Base-by-base conservation (phyloP, 1,140 invertebrate genomes). In the Papilio polytes region DNA sequence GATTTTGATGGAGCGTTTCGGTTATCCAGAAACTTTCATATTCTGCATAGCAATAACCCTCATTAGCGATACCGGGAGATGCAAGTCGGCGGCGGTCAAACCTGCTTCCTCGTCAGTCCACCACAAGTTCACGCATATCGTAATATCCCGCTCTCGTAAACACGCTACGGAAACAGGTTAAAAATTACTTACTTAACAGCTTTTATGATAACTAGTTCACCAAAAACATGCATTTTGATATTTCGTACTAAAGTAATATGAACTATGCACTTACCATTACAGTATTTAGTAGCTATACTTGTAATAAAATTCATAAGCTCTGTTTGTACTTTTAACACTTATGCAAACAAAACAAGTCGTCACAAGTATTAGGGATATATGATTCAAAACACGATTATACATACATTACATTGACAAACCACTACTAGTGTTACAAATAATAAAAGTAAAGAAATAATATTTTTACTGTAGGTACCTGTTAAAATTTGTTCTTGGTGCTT, bases 31-130 rank as follows among this genome's bases (percentile, higher is more conserved):
- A 78, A 78, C 48, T 78, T 56, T 78, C 76, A 59, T 78, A 59
- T 78, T 78, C 76, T 78, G 76, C 76, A 78, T 78, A 78, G 76
- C 51, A 53, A 78, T 78, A 78, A 59, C 59, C 44, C 18, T 78
- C 76, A 78, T 78, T 78, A 78, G 76, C 53, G 22, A 76, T 76
- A 48, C 31, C 18, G 76, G 41, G 44, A 76, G 74, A 76, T 12
- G 74, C 74, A 22, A 76, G 44, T 22, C 74, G 44, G 74, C 10
- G 41, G 36, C 73, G 73, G 73, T 74, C 63, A 74, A 77, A 77
- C 74, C 74, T 41, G 74, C 74, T 77, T 41, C 74, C 74, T 77
- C 74, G 51, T 77, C 51, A 51, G 36, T 56, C 48, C 20, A 22
- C 31, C 72, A 48, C 41, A 44, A 74, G n/a, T 74, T 74, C 73